Evolutionary conservation across 1,140 invertebrate species (phyloP).

Genomic region (Berghia stephanieae): DNA sequence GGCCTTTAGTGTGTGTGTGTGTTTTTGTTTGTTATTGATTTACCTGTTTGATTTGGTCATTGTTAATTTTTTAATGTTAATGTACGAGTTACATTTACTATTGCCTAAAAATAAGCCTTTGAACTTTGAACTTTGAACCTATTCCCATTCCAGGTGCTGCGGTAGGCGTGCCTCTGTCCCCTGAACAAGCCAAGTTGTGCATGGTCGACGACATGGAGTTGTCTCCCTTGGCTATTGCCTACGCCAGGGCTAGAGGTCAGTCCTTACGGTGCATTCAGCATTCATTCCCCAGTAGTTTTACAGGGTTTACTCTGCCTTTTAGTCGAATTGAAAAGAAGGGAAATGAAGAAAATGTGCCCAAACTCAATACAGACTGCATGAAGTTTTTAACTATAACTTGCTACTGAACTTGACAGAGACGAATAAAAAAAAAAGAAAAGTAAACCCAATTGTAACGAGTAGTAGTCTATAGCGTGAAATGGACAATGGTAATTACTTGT

Average conservation of each 20-base stretch:
- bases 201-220: slow-evolving; percentile 91
- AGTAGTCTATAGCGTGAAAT: too few species aligned
- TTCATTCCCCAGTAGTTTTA: not conserved
- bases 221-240: slow-evolving; percentile 90
- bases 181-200: slow-evolving; percentile 82
- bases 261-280: not conserved
- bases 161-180: slow-evolving; percentile 81
- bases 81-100: too few species aligned
- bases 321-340: too few species aligned
- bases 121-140: not conserved
- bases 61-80: not conserved
- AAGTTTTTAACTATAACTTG: too few species aligned
- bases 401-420: too few species aligned
- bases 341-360: too few species aligned
- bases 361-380: too few species aligned
- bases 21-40: not conserved
- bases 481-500: too few species aligned
- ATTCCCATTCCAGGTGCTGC: slow-evolving; percentile 77
- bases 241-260: slow-evolving; percentile 86
- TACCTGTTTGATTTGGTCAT: not conserved
- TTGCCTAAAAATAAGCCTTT: slow-evolving; percentile 16
- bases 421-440: too few species aligned
- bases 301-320: too few species aligned
- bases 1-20: not conserved
- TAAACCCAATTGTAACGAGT: too few species aligned